Conservation (phyloP, 2,888 invertebrate species). For the Lepidocyrtoides sp. region DNA sequence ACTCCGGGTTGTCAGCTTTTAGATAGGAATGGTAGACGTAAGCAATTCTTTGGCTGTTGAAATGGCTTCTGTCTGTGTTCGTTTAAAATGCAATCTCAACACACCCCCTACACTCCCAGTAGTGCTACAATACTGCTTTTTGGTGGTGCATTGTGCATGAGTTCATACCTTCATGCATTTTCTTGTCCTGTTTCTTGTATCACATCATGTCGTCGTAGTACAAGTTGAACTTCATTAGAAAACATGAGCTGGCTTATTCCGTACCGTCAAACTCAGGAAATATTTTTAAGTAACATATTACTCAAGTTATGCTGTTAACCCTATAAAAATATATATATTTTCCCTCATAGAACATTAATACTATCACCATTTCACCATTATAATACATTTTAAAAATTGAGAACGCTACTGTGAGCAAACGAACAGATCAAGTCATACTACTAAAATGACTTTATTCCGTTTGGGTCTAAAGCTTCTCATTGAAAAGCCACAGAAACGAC, state of each 20-base stretch:
- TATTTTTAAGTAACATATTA: slow-evolving; percentile 71
- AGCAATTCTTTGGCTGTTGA: slow-evolving; percentile 20
- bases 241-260: slow-evolving; percentile 74
- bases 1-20: not conserved
- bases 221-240: slow-evolving; percentile 67
- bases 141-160: slow-evolving; percentile 20
- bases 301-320: slow-evolving; percentile 44
- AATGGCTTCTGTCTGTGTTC: not conserved
- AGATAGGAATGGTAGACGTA: not conserved
- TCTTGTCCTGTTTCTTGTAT: slow-evolving; percentile 5
- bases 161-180: slow-evolving; percentile 15
- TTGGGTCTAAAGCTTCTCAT: slow-evolving; percentile 31
- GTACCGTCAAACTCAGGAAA: slow-evolving; percentile 68
- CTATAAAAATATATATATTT: slow-evolving; percentile 27
- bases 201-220: not conserved
- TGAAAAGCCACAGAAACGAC: slow-evolving; percentile 45
- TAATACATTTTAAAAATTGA: slow-evolving; percentile 25
- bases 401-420: not conserved
- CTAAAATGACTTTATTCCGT: slow-evolving; percentile 34
- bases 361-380: slow-evolving; percentile 53
- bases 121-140: not conserved
- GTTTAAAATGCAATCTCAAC: slow-evolving; percentile 36
- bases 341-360: slow-evolving; percentile 39
- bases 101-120: slow-evolving; percentile 15
- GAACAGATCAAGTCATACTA: slow-evolving; percentile 34